phyloP scores from a whole-genome alignment of 2,888 invertebrate species.

The Andrena bicolor region DNA sequence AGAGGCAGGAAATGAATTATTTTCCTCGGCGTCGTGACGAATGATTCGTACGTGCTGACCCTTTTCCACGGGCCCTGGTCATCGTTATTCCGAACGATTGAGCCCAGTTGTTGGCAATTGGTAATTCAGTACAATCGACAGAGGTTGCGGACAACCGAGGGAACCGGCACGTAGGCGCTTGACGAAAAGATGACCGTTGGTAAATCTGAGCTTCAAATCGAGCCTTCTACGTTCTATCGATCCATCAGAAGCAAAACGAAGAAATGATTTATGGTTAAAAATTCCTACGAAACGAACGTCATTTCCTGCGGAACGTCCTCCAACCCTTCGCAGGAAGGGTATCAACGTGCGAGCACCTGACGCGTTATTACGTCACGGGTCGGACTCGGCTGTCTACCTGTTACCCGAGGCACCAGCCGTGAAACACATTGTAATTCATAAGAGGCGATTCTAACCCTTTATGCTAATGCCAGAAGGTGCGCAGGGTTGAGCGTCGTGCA shows the following conservation, averaged over 20 bases:
- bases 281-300: background rate
- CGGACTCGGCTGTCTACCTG: conserved; percentile 64
- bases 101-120: conserved; percentile 76
- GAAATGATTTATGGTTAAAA: background rate
- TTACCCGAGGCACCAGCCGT: conserved; percentile 65
- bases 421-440: conserved; percentile 70
- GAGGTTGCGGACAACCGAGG: conserved; percentile 36
- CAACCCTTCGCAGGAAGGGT: conserved; percentile 20
- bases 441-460: conserved; percentile 67
- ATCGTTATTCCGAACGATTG: conserved; percentile 77
- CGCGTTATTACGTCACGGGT: conserved; percentile 49
- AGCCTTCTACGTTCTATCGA: background rate
- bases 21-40: conserved; percentile 54
- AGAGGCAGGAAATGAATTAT: conserved; percentile 62
- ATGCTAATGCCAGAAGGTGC: conserved; percentile 69
- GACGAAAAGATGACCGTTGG: conserved; percentile 12
- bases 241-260: background rate
- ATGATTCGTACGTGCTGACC: conserved; percentile 56
- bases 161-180: conserved; percentile 17
- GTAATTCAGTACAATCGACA: conserved; percentile 72
- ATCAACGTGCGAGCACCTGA: conserved; percentile 32
- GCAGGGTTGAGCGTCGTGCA: conserved; percentile 53
- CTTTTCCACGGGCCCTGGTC: conserved; percentile 45
- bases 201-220: no score
- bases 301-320: background rate